A percentile compares a stretch with the other conserved stretches of the same genome.
These are phyloP conservation scores for Lampris incognitus DNA, from an alignment of 2,113 vertebrate genomes.

Conservation along the genomic window DNA sequence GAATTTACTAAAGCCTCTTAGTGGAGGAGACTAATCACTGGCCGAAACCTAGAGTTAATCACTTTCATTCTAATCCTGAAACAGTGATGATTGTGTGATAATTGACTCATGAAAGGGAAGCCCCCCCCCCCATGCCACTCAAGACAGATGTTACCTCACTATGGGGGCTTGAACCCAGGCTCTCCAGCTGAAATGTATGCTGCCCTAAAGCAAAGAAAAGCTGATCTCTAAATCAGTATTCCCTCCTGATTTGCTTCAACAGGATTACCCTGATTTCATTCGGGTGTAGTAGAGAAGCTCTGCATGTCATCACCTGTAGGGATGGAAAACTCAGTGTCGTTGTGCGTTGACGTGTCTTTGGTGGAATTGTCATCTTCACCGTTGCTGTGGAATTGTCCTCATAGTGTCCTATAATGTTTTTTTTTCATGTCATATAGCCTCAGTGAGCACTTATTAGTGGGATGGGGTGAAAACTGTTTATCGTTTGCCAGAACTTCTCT, in stretches of 20 bases:
- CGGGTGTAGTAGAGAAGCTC: constrained; percentile 21
- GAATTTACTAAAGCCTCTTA: constrained; percentile 25
- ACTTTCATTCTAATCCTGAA: constrained; percentile 12
- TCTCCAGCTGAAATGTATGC: too few species aligned
- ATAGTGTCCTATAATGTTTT: constrained; percentile 44
- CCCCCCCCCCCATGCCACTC: background rate
- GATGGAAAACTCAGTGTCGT: constrained; percentile 30
- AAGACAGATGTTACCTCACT: too few species aligned
- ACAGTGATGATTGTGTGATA: constrained; percentile 12
- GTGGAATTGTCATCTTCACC: constrained; percentile 21
- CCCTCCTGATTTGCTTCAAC: background rate
- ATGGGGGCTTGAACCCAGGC: too few species aligned
- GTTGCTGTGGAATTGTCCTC: constrained; percentile 38
- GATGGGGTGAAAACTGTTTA: constrained; percentile 19
- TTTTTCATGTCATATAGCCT: constrained; percentile 46
- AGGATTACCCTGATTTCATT: background rate
- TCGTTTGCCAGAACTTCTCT: constrained; percentile 52
- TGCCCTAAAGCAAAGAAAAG: background rate
- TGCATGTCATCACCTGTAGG: constrained; percentile 44
- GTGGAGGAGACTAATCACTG: constrained; percentile 14
- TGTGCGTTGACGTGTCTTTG: constrained; percentile 10
- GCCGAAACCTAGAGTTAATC: constrained; percentile 24
- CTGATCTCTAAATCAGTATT: background rate
- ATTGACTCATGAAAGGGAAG: background rate
- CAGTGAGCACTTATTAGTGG: constrained; percentile 64